phyloP scores from a whole-genome alignment of 2,888 invertebrate genomes.

The Drosophila merina region DNA sequence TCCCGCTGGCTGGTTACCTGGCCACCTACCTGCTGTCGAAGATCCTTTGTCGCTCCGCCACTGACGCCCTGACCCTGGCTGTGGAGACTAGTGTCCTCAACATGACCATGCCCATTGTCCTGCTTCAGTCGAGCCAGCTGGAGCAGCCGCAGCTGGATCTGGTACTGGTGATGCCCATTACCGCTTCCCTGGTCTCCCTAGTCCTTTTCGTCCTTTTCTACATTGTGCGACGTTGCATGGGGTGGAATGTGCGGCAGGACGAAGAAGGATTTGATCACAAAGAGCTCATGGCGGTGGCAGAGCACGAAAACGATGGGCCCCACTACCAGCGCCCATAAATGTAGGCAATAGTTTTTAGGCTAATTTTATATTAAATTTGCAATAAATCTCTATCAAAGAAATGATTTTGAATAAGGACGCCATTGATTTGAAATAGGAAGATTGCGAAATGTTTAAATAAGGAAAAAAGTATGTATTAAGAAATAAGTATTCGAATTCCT shows the following conservation, averaged over 20 bases:
- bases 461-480: no score
- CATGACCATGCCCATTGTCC: conserved; percentile 94
- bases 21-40: conserved; percentile 87
- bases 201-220: conserved; percentile 88
- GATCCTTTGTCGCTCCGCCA: conserved; percentile 86
- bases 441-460: no score
- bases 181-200: conserved; percentile 95
- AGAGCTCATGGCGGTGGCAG: conserved; percentile 40
- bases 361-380: neutral
- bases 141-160: conserved; percentile 93
- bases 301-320: conserved; percentile 16
- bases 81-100: conserved; percentile 96
- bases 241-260: conserved; percentile 57
- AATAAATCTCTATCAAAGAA: neutral
- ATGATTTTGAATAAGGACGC: no score
- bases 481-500: no score
- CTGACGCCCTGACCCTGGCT: conserved; percentile 91
- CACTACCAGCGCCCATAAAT: conserved; percentile 21
- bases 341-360: neutral
- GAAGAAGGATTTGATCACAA: conserved; percentile 56
- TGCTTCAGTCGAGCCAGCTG: conserved; percentile 89
- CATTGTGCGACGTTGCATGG: conserved; percentile 85
- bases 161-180: conserved; percentile 93
- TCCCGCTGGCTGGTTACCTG: conserved; percentile 91
- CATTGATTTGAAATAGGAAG: no score